phyloP scores from a whole-genome alignment of 2,113 vertebrate genomes.

The Hippocampus barbouri region DNA sequence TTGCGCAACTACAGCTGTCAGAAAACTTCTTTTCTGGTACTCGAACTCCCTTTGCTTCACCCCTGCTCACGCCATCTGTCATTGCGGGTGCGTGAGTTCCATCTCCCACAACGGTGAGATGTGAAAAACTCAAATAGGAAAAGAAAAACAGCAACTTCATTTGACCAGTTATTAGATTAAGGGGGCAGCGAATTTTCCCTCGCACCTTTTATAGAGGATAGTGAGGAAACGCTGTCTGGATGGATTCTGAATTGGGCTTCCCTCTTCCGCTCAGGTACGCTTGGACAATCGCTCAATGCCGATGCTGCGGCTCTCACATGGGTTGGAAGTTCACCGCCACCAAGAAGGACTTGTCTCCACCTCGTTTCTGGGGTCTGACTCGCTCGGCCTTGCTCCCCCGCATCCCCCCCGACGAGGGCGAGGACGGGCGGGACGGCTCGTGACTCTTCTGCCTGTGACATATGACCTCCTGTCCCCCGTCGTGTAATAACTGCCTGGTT shows the following conservation, averaged over 20 bases:
- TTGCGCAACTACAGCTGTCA: too few species aligned
- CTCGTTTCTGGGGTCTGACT: slow-evolving; percentile 93
- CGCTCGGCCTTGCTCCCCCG: slow-evolving; percentile 89
- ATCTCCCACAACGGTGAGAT: too few species aligned
- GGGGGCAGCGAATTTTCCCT: too few species aligned
- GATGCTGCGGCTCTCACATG: slow-evolving; percentile 86
- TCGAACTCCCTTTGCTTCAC: too few species aligned
- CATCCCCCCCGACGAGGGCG: slow-evolving; percentile 81
- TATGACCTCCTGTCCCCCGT: neutral
- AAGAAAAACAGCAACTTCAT: too few species aligned
- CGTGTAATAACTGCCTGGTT: slow-evolving; percentile 14
- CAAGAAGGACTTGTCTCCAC: slow-evolving; percentile 87
- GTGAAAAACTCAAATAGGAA: too few species aligned
- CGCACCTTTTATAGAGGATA: too few species aligned
- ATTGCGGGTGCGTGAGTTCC: too few species aligned
- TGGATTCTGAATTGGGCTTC: neutral
- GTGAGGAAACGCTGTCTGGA: neutral
- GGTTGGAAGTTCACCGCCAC: slow-evolving; percentile 97
- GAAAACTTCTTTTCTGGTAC: too few species aligned
- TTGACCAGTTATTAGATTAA: too few species aligned
- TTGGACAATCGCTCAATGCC: slow-evolving; percentile 94
- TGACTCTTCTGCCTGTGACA: slow-evolving; percentile 86
- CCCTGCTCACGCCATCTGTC: too few species aligned
- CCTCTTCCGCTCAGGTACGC: slow-evolving; percentile 77
- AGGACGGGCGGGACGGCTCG: slow-evolving; percentile 71